Percentiles rank a stretch among this genome's conserved stretches.
Conservation (phyloP, 2,888 invertebrate genomes). For the Itoplectis maculator region DNA sequence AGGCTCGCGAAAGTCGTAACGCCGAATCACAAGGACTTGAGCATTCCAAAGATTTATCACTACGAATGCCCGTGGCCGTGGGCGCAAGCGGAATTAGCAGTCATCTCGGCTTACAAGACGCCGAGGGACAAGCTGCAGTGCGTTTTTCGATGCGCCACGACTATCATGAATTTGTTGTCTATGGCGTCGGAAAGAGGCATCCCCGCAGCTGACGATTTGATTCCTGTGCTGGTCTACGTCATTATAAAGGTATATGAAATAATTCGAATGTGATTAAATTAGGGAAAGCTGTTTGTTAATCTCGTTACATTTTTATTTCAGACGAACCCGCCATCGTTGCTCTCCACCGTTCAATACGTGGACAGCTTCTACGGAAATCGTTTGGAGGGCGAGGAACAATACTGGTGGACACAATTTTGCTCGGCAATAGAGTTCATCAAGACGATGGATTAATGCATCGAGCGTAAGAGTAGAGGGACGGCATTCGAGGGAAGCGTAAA, state of each 20-base stretch:
- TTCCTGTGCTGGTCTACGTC: slow-evolving; percentile 98
- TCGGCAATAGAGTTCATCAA: slow-evolving; percentile 99
- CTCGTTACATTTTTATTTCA: slow-evolving; percentile 80
- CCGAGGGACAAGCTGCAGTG: slow-evolving; percentile 94
- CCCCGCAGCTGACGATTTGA: slow-evolving; percentile 97
- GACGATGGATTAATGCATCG: slow-evolving; percentile 93
- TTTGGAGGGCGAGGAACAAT: slow-evolving; percentile 95
- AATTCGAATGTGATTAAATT: background rate
- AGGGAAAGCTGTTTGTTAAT: no score
- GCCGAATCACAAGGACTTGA: slow-evolving; percentile 92
- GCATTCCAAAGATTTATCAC: slow-evolving; percentile 93
- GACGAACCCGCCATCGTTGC: slow-evolving; percentile 97
- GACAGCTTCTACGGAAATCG: slow-evolving; percentile 95
- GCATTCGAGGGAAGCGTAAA: slow-evolving; percentile 38
- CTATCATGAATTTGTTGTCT: slow-evolving; percentile 96
- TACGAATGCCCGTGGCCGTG: slow-evolving; percentile 98
- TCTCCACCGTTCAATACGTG: slow-evolving; percentile 98
- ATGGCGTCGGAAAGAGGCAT: slow-evolving; percentile 92
- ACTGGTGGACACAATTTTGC: slow-evolving; percentile 99
- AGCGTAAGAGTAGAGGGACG: slow-evolving; percentile 1
- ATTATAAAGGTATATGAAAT: slow-evolving; percentile 91
- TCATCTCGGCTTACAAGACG: slow-evolving; percentile 96
- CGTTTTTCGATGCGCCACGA: slow-evolving; percentile 94
- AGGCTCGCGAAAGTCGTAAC: slow-evolving; percentile 91
- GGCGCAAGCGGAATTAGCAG: slow-evolving; percentile 95